Percentiles rank a stretch among this genome's conserved stretches.
phyloP scores from a whole-genome alignment of 1,140 invertebrate genomes.

The Nomia melanderi region DNA sequence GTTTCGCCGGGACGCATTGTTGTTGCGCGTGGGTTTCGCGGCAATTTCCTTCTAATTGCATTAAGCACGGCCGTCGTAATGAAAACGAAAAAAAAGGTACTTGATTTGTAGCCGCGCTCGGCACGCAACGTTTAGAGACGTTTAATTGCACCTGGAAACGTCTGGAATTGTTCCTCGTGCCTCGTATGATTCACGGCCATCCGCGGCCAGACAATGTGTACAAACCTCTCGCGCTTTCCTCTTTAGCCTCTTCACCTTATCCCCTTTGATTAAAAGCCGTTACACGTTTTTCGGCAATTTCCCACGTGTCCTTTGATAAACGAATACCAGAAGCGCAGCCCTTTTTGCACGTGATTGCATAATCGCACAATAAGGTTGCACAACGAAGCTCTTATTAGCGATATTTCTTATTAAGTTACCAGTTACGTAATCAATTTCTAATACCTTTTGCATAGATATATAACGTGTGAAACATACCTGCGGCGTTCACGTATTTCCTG shows the following conservation, averaged over 20 bases:
- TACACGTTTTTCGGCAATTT: neutral
- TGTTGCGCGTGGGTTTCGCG: constrained; percentile 37
- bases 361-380: too few species aligned
- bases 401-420: too few species aligned
- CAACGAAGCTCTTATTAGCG: too few species aligned
- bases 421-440: too few species aligned
- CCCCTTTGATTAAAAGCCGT: neutral
- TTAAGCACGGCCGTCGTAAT: constrained; percentile 17
- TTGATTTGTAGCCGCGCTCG: constrained; percentile 30
- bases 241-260: constrained; percentile 23
- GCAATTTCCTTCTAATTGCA: constrained; percentile 43
- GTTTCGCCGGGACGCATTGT: constrained; percentile 57
- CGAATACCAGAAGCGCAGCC: too few species aligned
- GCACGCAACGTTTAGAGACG: constrained; percentile 33
- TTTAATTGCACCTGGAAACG: constrained; percentile 47
- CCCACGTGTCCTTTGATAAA: too few species aligned
- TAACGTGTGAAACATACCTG: too few species aligned
- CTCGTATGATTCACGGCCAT: constrained; percentile 41
- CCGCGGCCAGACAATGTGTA: constrained; percentile 13
- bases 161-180: constrained; percentile 11
- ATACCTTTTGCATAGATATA: too few species aligned
- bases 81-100: neutral
- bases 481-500: too few species aligned
- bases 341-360: too few species aligned
- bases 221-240: constrained; percentile 9